Evolutionary conservation across 2,888 invertebrate species (phyloP).

Genomic region (Drosophila ochracea): DNA sequence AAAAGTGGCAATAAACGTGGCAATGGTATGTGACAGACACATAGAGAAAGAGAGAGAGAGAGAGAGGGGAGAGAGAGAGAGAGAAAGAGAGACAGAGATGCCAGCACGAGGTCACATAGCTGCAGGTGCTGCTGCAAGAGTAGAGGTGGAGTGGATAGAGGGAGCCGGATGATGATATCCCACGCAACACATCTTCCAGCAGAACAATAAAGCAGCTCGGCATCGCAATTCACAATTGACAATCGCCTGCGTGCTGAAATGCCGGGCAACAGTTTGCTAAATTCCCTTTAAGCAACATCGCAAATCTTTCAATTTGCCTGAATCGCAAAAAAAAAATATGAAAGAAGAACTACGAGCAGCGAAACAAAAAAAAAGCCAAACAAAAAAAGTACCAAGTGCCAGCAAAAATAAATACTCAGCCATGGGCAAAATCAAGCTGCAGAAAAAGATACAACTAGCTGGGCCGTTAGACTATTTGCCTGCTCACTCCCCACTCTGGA

Average conservation of each 20-base stretch:
- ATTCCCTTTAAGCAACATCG: conserved; percentile 40
- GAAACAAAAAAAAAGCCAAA: not conserved
- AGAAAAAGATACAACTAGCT: conserved; percentile 54
- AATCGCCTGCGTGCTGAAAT: conserved; percentile 50
- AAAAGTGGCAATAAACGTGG: conserved; percentile 77
- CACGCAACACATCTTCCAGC: conserved; percentile 19
- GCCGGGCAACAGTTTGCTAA: conserved; percentile 66
- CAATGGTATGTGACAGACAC: conserved; percentile 35
- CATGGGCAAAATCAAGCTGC: conserved; percentile 50
- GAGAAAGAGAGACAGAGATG: conserved; percentile 32
- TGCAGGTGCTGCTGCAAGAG: conserved; percentile 22
- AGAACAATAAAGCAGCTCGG: conserved; percentile 47
- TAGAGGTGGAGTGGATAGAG: not conserved
- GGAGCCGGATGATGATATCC: not conserved
- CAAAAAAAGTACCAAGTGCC: conserved; percentile 52
- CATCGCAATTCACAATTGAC: conserved; percentile 32
- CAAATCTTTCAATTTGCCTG: conserved; percentile 73
- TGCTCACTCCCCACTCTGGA: not conserved
- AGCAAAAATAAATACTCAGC: conserved; percentile 70
- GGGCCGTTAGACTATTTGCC: conserved; percentile 17
- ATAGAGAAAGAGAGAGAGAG: not conserved
- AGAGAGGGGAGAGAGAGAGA: not conserved
- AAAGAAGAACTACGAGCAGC: not conserved
- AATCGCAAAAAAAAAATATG: conserved; percentile 36
- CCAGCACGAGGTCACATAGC: conserved; percentile 61